A percentile compares a stretch with the other conserved stretches of the same genome.
Evolutionary conservation across 2,888 invertebrate genomes (phyloP).

Genomic region (Trichopoda pennipes): DNA sequence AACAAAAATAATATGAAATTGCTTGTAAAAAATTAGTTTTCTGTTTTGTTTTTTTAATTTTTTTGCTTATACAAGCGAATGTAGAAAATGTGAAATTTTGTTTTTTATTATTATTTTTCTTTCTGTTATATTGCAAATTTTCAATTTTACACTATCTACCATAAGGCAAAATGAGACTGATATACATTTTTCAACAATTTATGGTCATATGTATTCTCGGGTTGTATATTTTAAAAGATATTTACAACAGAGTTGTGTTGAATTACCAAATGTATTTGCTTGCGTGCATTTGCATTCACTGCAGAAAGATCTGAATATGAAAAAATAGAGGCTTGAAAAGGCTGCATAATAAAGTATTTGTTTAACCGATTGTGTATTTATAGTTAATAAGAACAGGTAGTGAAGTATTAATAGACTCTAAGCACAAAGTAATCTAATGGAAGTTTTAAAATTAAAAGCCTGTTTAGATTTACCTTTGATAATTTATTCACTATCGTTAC

Average conservation of each 20-base stretch:
- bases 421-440: no score
- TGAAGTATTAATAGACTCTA: no score
- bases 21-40: conserved; percentile 55
- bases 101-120: conserved; percentile 9
- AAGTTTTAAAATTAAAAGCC: no score
- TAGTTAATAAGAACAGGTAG: no score
- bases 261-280: neutral
- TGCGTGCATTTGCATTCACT: neutral
- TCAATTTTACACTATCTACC: conserved; percentile 57
- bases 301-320: neutral
- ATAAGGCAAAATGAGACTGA: conserved; percentile 33
- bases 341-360: neutral
- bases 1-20: conserved; percentile 58
- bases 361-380: neutral
- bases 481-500: no score
- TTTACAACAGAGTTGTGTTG: neutral
- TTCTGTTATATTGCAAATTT: conserved; percentile 45
- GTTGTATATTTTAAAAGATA: neutral
- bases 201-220: neutral
- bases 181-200: neutral
- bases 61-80: conserved; percentile 7
- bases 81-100: neutral
- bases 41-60: conserved; percentile 45
- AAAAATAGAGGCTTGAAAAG: neutral
- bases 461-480: no score